Base-by-base conservation (phyloP, 2,113 vertebrate genomes). In the Tichodroma muraria region DNA sequence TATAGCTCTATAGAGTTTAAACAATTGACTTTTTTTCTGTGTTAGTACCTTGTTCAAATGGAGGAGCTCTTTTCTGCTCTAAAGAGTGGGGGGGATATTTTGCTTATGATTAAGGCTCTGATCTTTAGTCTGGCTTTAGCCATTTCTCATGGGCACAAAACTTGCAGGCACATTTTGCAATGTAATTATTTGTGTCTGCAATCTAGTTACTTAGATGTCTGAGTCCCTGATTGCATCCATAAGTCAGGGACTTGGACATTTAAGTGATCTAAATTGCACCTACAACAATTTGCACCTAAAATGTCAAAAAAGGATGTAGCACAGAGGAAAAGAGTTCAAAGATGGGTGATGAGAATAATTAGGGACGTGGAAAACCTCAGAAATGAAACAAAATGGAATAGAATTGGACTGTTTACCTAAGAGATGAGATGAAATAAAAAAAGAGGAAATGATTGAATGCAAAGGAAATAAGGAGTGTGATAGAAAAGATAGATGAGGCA, bases 231-330 rank as follows among this genome's bases (percentile, higher is more conserved):
- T 94, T 97, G 95, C 94, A 96, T 93, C 94, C 80, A 50, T 94
- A 96, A 94, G 93, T 91, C 94, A 95, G 92, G 23, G 88, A 85
- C 90, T 95, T 79, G 95, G 93, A 78, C 90, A 94, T 84, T 91
- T 93, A 93, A 93, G 96, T 95, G 93, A 93, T 93, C 91, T 95
- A 95, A 95, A 97, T 95, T 97, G 88, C 94, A 84, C 61, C 65
- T 88, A 88, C 85, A 93, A 95, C 85, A 94, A 96, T 97, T 95
- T 93, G 66, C 93, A 96, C 81, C 81, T 85, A 92, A 96, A 96
- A 96, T 94, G 80, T 85, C 84, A 88, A 89, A 95, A 94, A 95
- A 79, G 61, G 78, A 92, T 85, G 72, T 49, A 89, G 81, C 54
- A 88, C 81, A 73, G 59, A 83, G 45, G 78, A 87, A 76, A 81